Percentiles rank a stretch among this genome's conserved stretches.
These are phyloP conservation scores for Apolygus lucorum DNA, from an alignment of 1,140 invertebrate species.

Conservation along the genomic window DNA sequence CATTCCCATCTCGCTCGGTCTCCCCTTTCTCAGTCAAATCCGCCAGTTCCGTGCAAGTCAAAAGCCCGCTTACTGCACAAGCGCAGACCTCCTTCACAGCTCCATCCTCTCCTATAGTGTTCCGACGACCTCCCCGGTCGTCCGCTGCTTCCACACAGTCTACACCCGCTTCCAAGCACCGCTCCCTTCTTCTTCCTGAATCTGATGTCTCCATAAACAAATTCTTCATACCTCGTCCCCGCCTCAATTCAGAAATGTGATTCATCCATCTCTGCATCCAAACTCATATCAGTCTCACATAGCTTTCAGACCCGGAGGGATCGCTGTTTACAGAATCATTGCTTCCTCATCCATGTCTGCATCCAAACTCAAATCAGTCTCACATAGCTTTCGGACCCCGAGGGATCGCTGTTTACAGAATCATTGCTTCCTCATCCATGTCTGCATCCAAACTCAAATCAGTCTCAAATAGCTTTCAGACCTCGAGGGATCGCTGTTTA, in stretches of 20 bases:
- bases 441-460: too few relatives aligned
- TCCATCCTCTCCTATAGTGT: not conserved
- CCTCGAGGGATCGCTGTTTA: too few relatives aligned
- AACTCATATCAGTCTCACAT: too few relatives aligned
- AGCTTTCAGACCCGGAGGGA: too few relatives aligned
- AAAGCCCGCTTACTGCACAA: not conserved
- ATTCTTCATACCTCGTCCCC: slow-evolving; percentile 1
- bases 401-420: too few relatives aligned
- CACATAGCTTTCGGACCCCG: too few relatives aligned
- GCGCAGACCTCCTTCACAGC: not conserved
- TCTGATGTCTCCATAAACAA: slow-evolving; percentile 1
- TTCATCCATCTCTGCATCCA: too few relatives aligned
- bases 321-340: too few relatives aligned
- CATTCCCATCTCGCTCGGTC: not conserved
- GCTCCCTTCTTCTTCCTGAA: slow-evolving; percentile 10
- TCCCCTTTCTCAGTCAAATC: not conserved
- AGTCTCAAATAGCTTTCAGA: too few relatives aligned
- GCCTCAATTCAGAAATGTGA: not conserved
- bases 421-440: too few relatives aligned
- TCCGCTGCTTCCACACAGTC: not conserved
- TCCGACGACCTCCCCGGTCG: not conserved
- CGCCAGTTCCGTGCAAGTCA: not conserved
- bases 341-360: too few relatives aligned
- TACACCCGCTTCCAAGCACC: not conserved
- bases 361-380: too few relatives aligned